A percentile compares a stretch with the other conserved stretches of the same genome.
Evolutionary conservation across 2,888 invertebrate species (phyloP).

Genomic region (Cantharis rustica): DNA sequence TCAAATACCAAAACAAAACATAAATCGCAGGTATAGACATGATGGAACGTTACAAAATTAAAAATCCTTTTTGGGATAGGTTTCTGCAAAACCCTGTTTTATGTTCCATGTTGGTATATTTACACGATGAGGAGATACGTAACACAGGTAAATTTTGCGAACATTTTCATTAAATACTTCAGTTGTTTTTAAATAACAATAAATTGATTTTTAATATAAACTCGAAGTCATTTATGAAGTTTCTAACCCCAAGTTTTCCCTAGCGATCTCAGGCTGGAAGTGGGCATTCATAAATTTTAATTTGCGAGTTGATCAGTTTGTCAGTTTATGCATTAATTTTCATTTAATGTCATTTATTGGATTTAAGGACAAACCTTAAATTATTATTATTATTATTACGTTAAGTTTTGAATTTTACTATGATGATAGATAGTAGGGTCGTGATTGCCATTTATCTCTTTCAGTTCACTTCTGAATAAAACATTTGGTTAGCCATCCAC

Average conservation of each 20-base stretch:
- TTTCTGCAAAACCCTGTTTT: slow-evolving; percentile 24
- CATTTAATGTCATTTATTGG: slow-evolving; percentile 25
- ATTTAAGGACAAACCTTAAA: slow-evolving; percentile 18
- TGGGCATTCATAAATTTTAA: slow-evolving; percentile 30
- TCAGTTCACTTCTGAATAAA: slow-evolving; percentile 3
- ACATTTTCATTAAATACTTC: not conserved
- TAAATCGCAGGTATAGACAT: slow-evolving; percentile 21
- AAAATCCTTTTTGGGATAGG: slow-evolving; percentile 24
- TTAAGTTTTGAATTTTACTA: slow-evolving; percentile 13
- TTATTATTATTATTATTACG: slow-evolving; percentile 17
- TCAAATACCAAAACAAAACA: slow-evolving; percentile 14
- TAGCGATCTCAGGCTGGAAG: slow-evolving; percentile 1
- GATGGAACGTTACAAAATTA: slow-evolving; percentile 25
- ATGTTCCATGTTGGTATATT: slow-evolving; percentile 7
- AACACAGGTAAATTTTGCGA: not conserved
- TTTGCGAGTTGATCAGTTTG: slow-evolving; percentile 32
- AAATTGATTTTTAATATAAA: not conserved
- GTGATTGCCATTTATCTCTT: slow-evolving; percentile 13
- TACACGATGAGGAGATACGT: slow-evolving; percentile 14
- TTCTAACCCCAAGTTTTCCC: slow-evolving; percentile 8
- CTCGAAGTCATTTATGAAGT: not conserved
- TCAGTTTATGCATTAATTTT: slow-evolving; percentile 31
- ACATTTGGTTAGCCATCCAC: slow-evolving; percentile 7
- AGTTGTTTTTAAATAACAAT: not conserved
- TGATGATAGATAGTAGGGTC: slow-evolving; percentile 18